Evolutionary conservation across 2,113 vertebrate species (phyloP).

Genomic region (Micronisus gabar): DNA sequence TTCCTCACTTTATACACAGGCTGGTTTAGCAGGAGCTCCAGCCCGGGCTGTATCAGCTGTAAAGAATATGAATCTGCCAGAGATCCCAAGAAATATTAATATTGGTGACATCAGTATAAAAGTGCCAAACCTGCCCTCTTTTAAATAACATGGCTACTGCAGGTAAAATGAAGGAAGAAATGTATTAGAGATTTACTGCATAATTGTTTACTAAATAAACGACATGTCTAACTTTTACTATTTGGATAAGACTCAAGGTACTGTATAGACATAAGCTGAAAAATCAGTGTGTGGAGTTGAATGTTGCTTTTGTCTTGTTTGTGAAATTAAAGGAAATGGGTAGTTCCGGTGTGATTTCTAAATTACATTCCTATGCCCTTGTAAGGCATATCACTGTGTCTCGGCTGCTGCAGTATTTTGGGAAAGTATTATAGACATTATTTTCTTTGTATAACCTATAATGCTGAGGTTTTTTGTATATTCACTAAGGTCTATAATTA

Average conservation of each 20-base stretch:
- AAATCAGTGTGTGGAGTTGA: constrained; percentile 69
- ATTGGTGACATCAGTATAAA: constrained; percentile 99
- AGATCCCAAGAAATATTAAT: constrained; percentile 99
- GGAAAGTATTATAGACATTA: constrained; percentile 66
- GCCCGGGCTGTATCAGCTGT: constrained; percentile 98
- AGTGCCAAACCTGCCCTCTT: constrained; percentile 99
- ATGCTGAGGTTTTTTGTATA: constrained; percentile 68
- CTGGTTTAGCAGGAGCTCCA: constrained; percentile 97
- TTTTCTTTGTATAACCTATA: constrained; percentile 76
- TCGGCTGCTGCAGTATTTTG: constrained; percentile 81
- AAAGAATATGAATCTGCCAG: constrained; percentile 99
- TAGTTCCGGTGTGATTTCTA: constrained; percentile 79
- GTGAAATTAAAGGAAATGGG: constrained; percentile 72
- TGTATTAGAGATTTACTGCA: constrained; percentile 78
- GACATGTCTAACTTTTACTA: constrained; percentile 70
- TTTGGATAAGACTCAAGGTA: constrained; percentile 83
- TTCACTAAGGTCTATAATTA: constrained; percentile 40
- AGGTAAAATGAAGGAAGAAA: constrained; percentile 71
- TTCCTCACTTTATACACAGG: constrained; percentile 84
- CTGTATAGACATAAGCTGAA: constrained; percentile 72
- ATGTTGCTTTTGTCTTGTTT: constrained; percentile 77
- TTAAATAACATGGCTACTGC: constrained; percentile 89
- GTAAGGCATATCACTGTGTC: constrained; percentile 73
- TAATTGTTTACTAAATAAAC: constrained; percentile 90
- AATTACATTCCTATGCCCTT: constrained; percentile 83